A percentile compares a stretch with the other conserved stretches of the same genome.
Conservation (phyloP, 2,888 invertebrate genomes). For the Drosophila leonis region DNA sequence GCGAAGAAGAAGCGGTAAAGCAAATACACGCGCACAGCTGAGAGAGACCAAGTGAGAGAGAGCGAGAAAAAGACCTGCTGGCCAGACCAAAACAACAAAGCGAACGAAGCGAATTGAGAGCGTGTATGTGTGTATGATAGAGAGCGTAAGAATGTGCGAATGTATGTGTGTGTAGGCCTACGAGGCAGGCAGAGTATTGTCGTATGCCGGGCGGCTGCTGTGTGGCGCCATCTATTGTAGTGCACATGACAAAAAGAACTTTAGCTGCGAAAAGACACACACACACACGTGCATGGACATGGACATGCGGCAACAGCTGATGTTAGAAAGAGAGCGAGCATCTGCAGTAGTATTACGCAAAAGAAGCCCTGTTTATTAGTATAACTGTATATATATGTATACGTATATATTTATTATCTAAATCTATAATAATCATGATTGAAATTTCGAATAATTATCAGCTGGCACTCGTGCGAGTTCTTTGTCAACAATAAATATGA, state of each 20-base stretch:
- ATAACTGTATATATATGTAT: neutral
- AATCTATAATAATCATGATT: slow-evolving; percentile 41
- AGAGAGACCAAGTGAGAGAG: slow-evolving; percentile 5
- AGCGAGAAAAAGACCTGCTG: slow-evolving; percentile 23
- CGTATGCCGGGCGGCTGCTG: slow-evolving; percentile 58
- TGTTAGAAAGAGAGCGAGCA: slow-evolving; percentile 21
- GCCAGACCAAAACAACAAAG: slow-evolving; percentile 37
- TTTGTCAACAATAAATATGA: slow-evolving; percentile 17
- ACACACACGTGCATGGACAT: neutral
- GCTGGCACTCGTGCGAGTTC: slow-evolving; percentile 13
- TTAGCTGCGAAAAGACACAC: neutral
- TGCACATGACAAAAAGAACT: slow-evolving; percentile 10
- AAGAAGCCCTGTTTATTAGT: slow-evolving; percentile 5
- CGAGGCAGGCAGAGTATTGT: slow-evolving; percentile 3
- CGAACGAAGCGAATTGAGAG: slow-evolving; percentile 25
- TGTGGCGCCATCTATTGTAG: slow-evolving; percentile 52
- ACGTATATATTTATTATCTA: slow-evolving; percentile 17
- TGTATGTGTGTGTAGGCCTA: neutral
- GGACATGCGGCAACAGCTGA: slow-evolving; percentile 32
- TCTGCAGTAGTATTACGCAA: slow-evolving; percentile 27
- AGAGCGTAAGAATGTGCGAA: neutral
- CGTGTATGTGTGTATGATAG: slow-evolving; percentile 4
- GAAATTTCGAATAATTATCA: slow-evolving; percentile 32
- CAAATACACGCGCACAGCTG: slow-evolving; percentile 36
- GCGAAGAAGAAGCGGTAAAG: slow-evolving; percentile 51